A percentile compares a stretch with the other conserved stretches of the same genome.
Conservation (phyloP, 2,888 invertebrate genomes). For the Drosophila tanythrix region DNA sequence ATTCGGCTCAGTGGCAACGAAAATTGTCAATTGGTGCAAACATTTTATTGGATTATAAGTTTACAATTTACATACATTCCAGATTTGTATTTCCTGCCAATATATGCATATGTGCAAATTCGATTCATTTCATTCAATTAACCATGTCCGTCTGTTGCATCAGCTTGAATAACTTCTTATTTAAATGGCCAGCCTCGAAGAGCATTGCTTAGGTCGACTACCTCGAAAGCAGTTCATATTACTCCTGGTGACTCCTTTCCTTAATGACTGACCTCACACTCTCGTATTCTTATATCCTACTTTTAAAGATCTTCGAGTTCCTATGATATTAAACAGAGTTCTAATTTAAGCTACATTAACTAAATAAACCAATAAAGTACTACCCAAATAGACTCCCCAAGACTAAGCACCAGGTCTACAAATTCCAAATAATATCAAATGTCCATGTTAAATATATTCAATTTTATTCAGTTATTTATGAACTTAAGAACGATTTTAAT, state of each 20-base stretch:
- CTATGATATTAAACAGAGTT: neutral
- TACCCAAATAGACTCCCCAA: neutral
- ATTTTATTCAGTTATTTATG: slow-evolving; percentile 41
- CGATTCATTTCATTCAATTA: neutral
- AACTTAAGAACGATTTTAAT: slow-evolving; percentile 56
- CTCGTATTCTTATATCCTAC: neutral
- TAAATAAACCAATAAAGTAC: neutral
- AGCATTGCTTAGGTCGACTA: neutral
- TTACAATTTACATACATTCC: slow-evolving; percentile 18
- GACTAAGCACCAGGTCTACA: neutral
- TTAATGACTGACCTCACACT: neutral
- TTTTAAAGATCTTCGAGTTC: neutral
- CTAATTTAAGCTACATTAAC: neutral
- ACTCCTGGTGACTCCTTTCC: neutral
- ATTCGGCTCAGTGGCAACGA: slow-evolving; percentile 71
- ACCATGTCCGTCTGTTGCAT: neutral
- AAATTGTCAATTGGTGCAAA: slow-evolving; percentile 76
- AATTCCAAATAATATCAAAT: neutral
- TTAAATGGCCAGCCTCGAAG: neutral
- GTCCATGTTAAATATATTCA: slow-evolving; percentile 19
- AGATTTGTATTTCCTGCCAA: neutral
- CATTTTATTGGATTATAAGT: slow-evolving; percentile 49
- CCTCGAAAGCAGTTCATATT: neutral
- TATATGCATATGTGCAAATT: neutral
- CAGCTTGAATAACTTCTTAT: neutral